Evolutionary conservation across 2,888 invertebrate genomes (phyloP).

Genomic region (Vandiemenella viatica): DNA sequence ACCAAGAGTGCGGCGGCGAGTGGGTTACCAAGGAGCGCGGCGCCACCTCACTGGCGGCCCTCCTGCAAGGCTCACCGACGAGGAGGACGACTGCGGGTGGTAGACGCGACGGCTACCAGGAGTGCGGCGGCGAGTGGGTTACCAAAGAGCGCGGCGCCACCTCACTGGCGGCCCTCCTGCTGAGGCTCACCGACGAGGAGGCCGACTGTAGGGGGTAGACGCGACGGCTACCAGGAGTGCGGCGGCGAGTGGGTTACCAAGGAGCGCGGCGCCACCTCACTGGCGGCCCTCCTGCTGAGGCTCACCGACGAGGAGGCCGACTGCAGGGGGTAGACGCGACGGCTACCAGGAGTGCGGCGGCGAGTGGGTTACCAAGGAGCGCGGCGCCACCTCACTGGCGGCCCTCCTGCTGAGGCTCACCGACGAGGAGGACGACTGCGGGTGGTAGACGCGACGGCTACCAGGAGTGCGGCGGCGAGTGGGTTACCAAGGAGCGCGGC

Average conservation of each 20-base stretch:
- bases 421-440: background rate
- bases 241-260: constrained; percentile 66
- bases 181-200: constrained; percentile 25
- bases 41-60: constrained; percentile 46
- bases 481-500: constrained; percentile 61
- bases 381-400: constrained; percentile 49
- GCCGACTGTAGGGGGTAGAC: too few relatives aligned
- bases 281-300: constrained; percentile 44
- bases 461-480: too few relatives aligned
- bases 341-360: too few relatives aligned
- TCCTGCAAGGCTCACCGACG: constrained; percentile 34
- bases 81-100: too few relatives aligned
- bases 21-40: constrained; percentile 64
- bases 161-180: constrained; percentile 44
- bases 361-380: constrained; percentile 63
- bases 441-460: too few relatives aligned
- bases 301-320: constrained; percentile 18
- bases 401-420: constrained; percentile 39
- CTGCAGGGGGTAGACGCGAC: too few relatives aligned
- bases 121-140: constrained; percentile 59
- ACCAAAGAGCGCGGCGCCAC: constrained; percentile 60
- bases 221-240: too few relatives aligned
- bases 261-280: constrained; percentile 51
- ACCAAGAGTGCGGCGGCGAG: too few relatives aligned
- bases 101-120: too few relatives aligned